These are phyloP conservation scores for Nothoprocta pentlandii DNA, from an alignment of 2,113 vertebrate genomes.

Conservation along the genomic window DNA sequence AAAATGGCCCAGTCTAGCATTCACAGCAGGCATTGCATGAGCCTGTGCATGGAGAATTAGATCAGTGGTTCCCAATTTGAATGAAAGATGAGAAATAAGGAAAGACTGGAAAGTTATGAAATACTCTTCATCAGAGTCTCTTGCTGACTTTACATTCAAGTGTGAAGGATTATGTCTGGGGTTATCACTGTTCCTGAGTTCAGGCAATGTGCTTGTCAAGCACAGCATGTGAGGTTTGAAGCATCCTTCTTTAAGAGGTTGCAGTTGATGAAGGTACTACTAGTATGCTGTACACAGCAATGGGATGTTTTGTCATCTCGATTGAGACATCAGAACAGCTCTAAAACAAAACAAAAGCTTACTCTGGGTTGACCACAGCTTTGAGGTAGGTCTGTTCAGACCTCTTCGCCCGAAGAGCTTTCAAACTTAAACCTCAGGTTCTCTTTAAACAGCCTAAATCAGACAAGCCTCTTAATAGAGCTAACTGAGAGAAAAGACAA, in stretches of 20 bases:
- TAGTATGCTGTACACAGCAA: not conserved
- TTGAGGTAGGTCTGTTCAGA: not conserved
- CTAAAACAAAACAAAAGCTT: not conserved
- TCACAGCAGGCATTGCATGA: not conserved
- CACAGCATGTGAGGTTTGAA: not conserved
- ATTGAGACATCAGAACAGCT: not conserved
- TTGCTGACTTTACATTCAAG: not conserved
- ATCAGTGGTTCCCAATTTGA: not conserved
- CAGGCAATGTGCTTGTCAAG: not conserved
- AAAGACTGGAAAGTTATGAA: not conserved
- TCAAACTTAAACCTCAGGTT: conserved; percentile 25
- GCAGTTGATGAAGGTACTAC: not conserved
- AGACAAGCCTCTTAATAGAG: conserved; percentile 26
- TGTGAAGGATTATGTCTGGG: not conserved
- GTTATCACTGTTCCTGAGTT: not conserved
- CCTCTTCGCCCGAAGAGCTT: not conserved
- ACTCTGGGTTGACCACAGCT: not conserved
- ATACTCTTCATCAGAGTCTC: not conserved
- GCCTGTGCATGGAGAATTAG: not conserved
- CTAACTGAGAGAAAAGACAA: conserved; percentile 16
- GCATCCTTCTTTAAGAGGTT: not conserved
- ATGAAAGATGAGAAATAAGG: not conserved
- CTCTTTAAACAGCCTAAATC: conserved; percentile 18
- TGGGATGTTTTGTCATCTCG: not conserved
- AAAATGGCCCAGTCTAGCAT: not conserved